A percentile compares a stretch with the other conserved stretches of the same genome.
phyloP scores from a whole-genome alignment of 2,797 vertebrate genomes.

The Leucoraja ocellata region DNA sequence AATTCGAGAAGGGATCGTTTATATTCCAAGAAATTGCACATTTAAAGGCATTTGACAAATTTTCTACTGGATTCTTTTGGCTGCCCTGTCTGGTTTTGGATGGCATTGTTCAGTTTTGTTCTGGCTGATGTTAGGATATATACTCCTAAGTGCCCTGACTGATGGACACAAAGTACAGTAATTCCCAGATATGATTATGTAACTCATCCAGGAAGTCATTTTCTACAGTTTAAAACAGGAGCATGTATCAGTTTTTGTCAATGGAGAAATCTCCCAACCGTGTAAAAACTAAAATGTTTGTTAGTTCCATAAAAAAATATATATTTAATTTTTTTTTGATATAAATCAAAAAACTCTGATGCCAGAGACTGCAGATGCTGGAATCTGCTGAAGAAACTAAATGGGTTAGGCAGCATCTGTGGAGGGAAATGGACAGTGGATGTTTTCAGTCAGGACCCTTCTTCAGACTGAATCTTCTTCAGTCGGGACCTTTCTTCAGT shows the following conservation, averaged over 20 bases:
- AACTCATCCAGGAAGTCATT: not conserved
- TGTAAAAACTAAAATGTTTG: not conserved
- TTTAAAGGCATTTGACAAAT: not conserved
- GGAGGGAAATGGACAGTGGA: too few relatives aligned
- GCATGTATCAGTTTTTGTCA: not conserved
- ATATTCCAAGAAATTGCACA: not conserved
- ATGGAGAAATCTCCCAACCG: not conserved
- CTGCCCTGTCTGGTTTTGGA: not conserved
- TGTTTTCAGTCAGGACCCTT: too few relatives aligned
- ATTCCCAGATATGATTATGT: not conserved
- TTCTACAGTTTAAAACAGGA: not conserved
- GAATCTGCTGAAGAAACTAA: too few relatives aligned
- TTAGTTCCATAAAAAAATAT: not conserved
- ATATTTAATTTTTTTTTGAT: not conserved
- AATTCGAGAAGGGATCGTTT: not conserved
- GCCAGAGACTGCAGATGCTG: too few relatives aligned
- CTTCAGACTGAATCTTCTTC: too few relatives aligned
- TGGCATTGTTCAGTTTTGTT: not conserved
- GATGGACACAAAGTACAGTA: not conserved
- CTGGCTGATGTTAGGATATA: not conserved
- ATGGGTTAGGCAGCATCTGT: too few relatives aligned
- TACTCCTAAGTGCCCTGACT: not conserved
- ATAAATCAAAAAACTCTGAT: not conserved
- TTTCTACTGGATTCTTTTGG: not conserved
- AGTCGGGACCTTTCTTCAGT: too few relatives aligned